These are phyloP conservation scores for Drosophila tropicalis DNA, from an alignment of 1,140 invertebrate genomes.

Conservation along the genomic window DNA sequence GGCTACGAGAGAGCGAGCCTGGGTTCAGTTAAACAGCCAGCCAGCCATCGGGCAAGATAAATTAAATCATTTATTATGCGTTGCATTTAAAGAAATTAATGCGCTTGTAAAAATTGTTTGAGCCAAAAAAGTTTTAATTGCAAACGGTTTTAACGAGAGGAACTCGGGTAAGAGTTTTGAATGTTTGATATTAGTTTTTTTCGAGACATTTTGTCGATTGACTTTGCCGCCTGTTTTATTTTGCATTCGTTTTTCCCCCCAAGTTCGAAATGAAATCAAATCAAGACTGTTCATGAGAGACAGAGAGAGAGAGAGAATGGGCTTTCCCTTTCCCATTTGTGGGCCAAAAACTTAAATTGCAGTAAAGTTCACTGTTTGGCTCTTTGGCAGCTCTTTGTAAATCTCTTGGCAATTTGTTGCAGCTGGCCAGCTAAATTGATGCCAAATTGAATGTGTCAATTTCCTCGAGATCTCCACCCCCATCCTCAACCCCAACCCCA, in stretches of 20 bases:
- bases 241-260: slow-evolving; percentile 56
- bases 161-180: slow-evolving; percentile 28
- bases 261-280: slow-evolving; percentile 75
- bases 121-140: slow-evolving; percentile 68
- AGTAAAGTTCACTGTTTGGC: slow-evolving; percentile 30
- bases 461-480: slow-evolving; percentile 18
- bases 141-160: slow-evolving; percentile 33
- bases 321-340: too few relatives aligned
- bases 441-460: slow-evolving; percentile 77
- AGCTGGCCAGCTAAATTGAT: slow-evolving; percentile 62
- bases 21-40: neutral
- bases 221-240: slow-evolving; percentile 52
- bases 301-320: too few relatives aligned
- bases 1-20: neutral
- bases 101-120: slow-evolving; percentile 56
- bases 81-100: slow-evolving; percentile 62
- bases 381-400: slow-evolving; percentile 55
- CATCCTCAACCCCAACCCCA: neutral
- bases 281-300: slow-evolving; percentile 9
- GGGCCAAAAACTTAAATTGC: slow-evolving; percentile 73
- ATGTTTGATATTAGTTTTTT: slow-evolving; percentile 63
- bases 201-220: slow-evolving; percentile 60
- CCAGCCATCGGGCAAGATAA: slow-evolving; percentile 46
- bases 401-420: slow-evolving; percentile 69
- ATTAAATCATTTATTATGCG: slow-evolving; percentile 80